Conservation (phyloP, 1,140 invertebrate genomes). For the Bombus ignitus region DNA sequence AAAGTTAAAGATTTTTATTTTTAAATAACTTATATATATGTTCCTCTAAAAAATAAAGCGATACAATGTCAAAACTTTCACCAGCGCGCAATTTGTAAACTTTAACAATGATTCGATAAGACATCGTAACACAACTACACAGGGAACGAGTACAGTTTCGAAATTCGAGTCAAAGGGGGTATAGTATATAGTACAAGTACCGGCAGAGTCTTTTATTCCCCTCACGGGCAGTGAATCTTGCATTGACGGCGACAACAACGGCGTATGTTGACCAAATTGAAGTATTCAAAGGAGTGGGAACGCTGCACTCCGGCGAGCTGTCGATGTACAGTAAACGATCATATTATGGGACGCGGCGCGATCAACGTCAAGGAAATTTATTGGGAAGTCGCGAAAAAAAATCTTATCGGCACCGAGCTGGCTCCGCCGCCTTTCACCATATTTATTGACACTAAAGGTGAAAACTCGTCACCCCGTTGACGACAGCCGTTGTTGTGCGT, state of each 20-base stretch:
- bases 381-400: conserved; percentile 56
- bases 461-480: conserved; percentile 65
- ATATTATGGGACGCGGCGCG: conserved; percentile 31
- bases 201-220: background rate
- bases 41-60: background rate
- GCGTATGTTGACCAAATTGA: conserved; percentile 20
- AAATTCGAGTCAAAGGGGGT: background rate
- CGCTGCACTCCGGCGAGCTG: background rate
- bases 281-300: conserved; percentile 19
- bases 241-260: conserved; percentile 13
- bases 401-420: conserved; percentile 38
- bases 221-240: conserved; percentile 7
- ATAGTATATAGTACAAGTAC: background rate
- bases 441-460: conserved; percentile 66
- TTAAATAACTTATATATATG: background rate
- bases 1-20: background rate
- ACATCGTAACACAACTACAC: background rate
- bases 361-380: conserved; percentile 55
- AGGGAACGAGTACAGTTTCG: background rate
- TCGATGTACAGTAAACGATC: conserved; percentile 40
- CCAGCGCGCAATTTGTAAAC: background rate
- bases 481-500: conserved; percentile 42
- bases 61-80: background rate
- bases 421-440: conserved; percentile 61
- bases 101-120: background rate